Conservation (phyloP, 2,113 vertebrate species). For the Melospiza melodia region DNA sequence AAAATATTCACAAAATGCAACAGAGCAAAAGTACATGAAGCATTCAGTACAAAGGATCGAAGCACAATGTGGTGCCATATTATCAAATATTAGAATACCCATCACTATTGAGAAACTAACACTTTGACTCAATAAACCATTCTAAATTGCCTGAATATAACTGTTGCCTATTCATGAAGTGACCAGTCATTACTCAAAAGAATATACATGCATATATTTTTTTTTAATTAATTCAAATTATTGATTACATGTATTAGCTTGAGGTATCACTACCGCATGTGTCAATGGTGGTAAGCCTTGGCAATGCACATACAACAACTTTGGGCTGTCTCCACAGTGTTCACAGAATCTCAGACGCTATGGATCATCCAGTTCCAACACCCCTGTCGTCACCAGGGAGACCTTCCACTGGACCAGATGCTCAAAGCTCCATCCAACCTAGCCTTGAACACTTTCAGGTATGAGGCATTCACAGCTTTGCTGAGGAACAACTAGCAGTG, state of each 20-base stretch:
- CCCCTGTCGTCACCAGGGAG: accelerated
- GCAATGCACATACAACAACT: neutral
- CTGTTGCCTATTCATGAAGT: neutral
- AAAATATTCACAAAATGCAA: neutral
- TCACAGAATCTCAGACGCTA: neutral
- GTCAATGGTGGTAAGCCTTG: neutral
- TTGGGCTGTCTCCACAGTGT: neutral
- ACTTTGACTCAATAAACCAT: neutral
- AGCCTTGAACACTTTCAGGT: neutral
- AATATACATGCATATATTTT: neutral
- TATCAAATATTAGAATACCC: neutral
- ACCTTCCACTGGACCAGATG: no score
- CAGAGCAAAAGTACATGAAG: neutral
- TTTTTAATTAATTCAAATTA: neutral
- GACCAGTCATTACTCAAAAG: neutral
- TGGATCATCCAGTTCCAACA: neutral
- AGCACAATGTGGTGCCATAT: neutral
- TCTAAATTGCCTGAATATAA: neutral
- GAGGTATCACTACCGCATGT: neutral
- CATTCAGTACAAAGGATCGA: neutral
- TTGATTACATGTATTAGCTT: neutral
- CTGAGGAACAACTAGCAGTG: neutral
- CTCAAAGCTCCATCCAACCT: neutral
- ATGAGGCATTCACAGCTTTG: neutral
- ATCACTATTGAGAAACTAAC: neutral